A percentile compares a stretch with the other conserved stretches of the same genome.
Conservation (phyloP, 1,140 invertebrate genomes). For the Trichonephila clavipes region DNA sequence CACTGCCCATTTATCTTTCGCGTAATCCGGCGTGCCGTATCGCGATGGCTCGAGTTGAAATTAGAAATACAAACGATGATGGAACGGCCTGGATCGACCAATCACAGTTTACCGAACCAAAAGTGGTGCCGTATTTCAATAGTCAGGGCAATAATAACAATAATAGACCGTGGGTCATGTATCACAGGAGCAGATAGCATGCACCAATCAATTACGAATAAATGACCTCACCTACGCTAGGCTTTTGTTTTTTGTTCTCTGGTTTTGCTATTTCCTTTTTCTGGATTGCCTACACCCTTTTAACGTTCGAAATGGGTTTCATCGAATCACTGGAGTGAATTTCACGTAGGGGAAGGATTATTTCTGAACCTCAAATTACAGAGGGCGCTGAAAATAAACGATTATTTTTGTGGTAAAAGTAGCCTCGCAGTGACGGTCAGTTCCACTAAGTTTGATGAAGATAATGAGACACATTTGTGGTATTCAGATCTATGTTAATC, state of each 20-base stretch:
- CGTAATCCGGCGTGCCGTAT: constrained; percentile 26
- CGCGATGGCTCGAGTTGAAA: constrained; percentile 26
- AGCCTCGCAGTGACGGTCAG: neutral
- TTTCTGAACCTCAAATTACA: constrained; percentile 36
- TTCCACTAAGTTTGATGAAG: neutral
- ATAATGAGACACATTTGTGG: neutral
- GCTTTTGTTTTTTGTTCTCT: neutral
- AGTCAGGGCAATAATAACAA: constrained; percentile 49
- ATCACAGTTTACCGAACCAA: neutral
- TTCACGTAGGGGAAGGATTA: neutral
- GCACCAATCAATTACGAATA: constrained; percentile 47
- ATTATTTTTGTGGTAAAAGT: constrained; percentile 17
- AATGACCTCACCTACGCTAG: constrained; percentile 40
- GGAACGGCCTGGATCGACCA: neutral
- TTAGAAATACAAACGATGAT: constrained; percentile 48
- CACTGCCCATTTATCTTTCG: constrained; percentile 33
- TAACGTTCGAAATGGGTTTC: neutral
- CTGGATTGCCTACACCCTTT: neutral
- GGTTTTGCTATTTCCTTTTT: neutral
- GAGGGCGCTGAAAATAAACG: neutral
- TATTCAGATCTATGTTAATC: neutral
- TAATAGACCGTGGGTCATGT: constrained; percentile 45
- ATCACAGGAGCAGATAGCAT: constrained; percentile 50
- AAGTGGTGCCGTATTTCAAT: neutral
- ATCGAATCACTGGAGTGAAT: neutral